These are phyloP conservation scores for Cephalophus harveyi DNA, from an alignment of 2,113 vertebrate species.

Conservation along the genomic window DNA sequence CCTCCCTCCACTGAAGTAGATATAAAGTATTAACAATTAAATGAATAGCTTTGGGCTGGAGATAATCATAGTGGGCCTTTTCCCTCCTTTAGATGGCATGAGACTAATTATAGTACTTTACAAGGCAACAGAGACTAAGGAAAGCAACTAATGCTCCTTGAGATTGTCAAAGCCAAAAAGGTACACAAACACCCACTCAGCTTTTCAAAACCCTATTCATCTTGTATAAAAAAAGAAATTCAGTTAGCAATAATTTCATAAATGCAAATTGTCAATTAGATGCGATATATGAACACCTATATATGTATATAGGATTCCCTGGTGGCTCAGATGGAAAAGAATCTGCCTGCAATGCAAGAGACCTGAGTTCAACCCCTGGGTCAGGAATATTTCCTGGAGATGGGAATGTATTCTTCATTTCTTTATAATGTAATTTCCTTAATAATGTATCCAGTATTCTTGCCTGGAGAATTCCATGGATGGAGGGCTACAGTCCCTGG, in stretches of 20 bases:
- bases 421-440: background rate
- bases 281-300: background rate
- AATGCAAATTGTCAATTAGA: background rate
- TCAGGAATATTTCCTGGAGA: background rate
- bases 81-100: background rate
- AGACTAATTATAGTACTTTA: background rate
- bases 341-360: background rate
- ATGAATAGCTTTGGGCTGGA: background rate
- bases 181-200: background rate
- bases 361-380: background rate
- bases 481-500: background rate
- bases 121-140: background rate
- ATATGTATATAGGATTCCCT: background rate
- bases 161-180: background rate
- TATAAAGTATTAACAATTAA: slow-evolving; percentile 42
- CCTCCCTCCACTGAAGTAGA: background rate
- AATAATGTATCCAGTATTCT: background rate
- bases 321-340: background rate
- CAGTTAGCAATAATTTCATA: background rate
- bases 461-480: background rate
- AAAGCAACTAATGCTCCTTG: background rate
- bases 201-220: background rate
- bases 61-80: background rate
- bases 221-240: background rate
- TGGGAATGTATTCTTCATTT: background rate